Evolutionary conservation across 1,140 invertebrate species (phyloP).

Genomic region (Panonychus citri): DNA sequence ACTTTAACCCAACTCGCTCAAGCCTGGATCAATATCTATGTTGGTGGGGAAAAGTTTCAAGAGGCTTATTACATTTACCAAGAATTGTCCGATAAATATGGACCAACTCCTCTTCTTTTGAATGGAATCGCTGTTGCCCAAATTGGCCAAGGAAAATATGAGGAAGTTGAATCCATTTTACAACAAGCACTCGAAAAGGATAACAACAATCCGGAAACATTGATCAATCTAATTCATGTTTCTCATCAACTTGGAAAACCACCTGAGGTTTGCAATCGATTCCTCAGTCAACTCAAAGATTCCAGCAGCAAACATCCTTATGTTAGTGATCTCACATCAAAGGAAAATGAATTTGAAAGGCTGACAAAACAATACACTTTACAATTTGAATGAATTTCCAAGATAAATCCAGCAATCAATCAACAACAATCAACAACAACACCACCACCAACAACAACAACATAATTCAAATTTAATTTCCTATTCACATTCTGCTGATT

Average conservation of each 20-base stretch:
- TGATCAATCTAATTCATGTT: constrained; percentile 75
- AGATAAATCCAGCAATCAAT: too few relatives aligned
- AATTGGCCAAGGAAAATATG: constrained; percentile 43
- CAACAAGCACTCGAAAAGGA: constrained; percentile 81
- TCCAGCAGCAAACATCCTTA: constrained; percentile 57
- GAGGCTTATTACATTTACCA: constrained; percentile 96
- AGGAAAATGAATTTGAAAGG: constrained; percentile 54
- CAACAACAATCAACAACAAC: too few relatives aligned
- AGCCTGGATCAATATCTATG: constrained; percentile 73
- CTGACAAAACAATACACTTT: constrained; percentile 21
- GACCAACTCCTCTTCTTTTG: constrained; percentile 52
- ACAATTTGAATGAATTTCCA: not conserved
- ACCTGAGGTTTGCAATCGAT: constrained; percentile 54
- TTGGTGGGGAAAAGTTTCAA: constrained; percentile 81
- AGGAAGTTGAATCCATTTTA: constrained; percentile 71
- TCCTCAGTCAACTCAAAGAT: constrained; percentile 62
- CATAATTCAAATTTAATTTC: too few relatives aligned
- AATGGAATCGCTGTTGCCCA: constrained; percentile 78
- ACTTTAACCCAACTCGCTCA: constrained; percentile 82
- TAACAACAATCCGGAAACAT: constrained; percentile 71
- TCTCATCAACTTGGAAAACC: constrained; percentile 65
- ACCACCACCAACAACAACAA: too few relatives aligned
- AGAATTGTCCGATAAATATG: constrained; percentile 79
- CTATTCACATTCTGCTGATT: too few relatives aligned
- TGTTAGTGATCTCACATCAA: constrained; percentile 41